These are phyloP conservation scores for Schlechtendalia chinensis DNA, from an alignment of 1,140 invertebrate genomes.

Conservation along the genomic window DNA sequence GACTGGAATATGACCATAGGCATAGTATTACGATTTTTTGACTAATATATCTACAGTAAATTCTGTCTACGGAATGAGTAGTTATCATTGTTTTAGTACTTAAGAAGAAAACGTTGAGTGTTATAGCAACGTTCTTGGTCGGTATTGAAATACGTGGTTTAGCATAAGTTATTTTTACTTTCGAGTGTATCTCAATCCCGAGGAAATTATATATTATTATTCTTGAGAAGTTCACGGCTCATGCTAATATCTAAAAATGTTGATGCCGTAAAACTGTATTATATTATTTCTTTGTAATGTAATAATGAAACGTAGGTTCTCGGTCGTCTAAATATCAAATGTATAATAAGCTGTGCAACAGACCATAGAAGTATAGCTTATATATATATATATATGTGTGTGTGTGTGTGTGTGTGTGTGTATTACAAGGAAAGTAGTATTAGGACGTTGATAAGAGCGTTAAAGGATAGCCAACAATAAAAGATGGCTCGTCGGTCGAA, in stretches of 20 bases:
- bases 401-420: not conserved
- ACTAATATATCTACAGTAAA: too few species aligned
- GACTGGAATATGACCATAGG: too few species aligned
- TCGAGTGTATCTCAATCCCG: not conserved
- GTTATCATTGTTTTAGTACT: too few species aligned
- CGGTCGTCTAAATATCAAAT: not conserved
- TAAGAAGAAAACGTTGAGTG: too few species aligned
- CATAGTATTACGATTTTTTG: not conserved
- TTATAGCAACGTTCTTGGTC: too few species aligned
- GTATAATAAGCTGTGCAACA: constrained; percentile 21
- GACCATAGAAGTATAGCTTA: not conserved
- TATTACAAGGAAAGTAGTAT: not conserved
- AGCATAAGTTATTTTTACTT: too few species aligned
- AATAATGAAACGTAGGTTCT: not conserved
- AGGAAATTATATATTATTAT: not conserved
- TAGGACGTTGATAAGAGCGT: not conserved
- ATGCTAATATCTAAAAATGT: not conserved
- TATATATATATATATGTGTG: not conserved
- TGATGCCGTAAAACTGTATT: not conserved
- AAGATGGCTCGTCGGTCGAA: not conserved
- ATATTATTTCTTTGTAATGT: not conserved
- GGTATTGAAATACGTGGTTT: too few species aligned
- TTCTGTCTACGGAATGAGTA: not conserved
- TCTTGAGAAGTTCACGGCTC: not conserved
- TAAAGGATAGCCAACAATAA: constrained; percentile 18